Conservation (phyloP, 2,888 invertebrate species). For the Leucoma salicis region DNA sequence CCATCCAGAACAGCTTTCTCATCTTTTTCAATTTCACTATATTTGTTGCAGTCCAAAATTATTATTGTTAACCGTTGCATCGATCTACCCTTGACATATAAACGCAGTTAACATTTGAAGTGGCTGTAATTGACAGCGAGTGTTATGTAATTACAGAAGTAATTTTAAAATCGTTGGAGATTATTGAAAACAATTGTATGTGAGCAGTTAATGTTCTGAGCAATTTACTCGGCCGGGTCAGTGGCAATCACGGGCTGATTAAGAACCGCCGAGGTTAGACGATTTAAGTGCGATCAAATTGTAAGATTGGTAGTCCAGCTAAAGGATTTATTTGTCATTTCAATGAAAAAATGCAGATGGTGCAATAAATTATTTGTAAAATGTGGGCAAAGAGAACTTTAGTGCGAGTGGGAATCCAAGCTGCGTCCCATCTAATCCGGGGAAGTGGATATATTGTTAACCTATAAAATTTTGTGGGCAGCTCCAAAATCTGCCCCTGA, state of each 20-base stretch:
- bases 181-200: slow-evolving; percentile 1
- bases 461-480: too few species aligned
- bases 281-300: background rate
- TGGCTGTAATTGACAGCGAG: slow-evolving; percentile 3
- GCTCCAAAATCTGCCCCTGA: too few species aligned
- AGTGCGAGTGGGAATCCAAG: too few species aligned
- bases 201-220: background rate
- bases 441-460: too few species aligned
- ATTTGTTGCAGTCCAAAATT: slow-evolving; percentile 28
- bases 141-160: slow-evolving; percentile 7
- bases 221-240: background rate
- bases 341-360: too few species aligned
- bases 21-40: too few species aligned
- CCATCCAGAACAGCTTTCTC: too few species aligned
- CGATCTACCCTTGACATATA: slow-evolving; percentile 34
- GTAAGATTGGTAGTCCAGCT: too few species aligned
- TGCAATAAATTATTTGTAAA: too few species aligned
- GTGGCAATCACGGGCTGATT: background rate
- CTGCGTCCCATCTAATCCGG: too few species aligned
- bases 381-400: too few species aligned
- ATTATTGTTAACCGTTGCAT: slow-evolving; percentile 28
- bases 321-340: too few species aligned
- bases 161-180: slow-evolving; percentile 3
- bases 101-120: slow-evolving; percentile 18
- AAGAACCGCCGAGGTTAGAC: background rate